Evolutionary conservation across 2,888 invertebrate species (phyloP), one percentile per base, ranked within the genome.

Genomic region (Rotaria sp.): DNA sequence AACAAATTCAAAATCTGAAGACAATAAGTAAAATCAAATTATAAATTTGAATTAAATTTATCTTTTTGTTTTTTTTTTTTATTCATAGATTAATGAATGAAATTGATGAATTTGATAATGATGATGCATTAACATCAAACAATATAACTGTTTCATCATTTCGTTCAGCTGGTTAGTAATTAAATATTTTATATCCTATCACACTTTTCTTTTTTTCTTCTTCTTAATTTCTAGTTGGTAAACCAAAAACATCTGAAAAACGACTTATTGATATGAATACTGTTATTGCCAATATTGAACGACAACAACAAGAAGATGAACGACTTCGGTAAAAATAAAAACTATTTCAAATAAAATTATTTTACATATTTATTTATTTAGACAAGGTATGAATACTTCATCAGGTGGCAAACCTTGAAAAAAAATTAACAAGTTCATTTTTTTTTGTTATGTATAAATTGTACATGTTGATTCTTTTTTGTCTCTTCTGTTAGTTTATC

Each of bases 21-120:
- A 80, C 26, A 38, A 80, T 13, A 80, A 38, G 75, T 80, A 80
- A 41, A 50, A 50, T 50, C 3, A 21, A 45, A 35, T 18, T 7
- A 38, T 38, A 38, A 24, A 38, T 45, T 45, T 45, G 4, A 30
- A 30, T 74, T 38, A 5, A 3, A 38, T 24, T 38, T 38, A 8
- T 21, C 8, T 21, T 26, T 3, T 24, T 7, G 21, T 30, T 67
- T 7, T 18, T 5, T 13, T 24, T 80, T 80, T 80, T n/a, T 10
- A 0, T 18, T 3, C 2, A 41, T 80, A 80, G 75, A 80, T 26
- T 45, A 45, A 24, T 45, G 10, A 80, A 80, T 80, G 75, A 80
- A 80, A 45, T 80, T 11, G 75, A 80, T 24, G 75, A 80, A 80
- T 80, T 80, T 38, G 75, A 80, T 45, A 41, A 80, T 80, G 75